These are phyloP conservation scores for Boulengeromyrus knoepffleri DNA, from an alignment of 2,113 vertebrate species.

Conservation along the genomic window DNA sequence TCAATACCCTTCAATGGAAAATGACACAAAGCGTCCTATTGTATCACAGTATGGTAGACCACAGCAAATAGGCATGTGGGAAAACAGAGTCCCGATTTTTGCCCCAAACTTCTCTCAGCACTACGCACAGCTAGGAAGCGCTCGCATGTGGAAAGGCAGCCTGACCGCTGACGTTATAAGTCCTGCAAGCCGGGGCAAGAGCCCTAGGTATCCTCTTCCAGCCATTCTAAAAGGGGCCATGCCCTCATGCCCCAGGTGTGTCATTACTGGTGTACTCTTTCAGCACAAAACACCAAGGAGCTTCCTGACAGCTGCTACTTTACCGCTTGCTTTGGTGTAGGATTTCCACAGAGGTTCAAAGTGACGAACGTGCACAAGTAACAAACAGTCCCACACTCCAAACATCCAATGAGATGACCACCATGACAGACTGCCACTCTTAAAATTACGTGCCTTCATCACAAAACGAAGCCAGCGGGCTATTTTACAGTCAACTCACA, in stretches of 20 bases:
- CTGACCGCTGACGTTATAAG: not conserved
- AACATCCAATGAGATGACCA: not conserved
- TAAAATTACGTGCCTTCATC: not conserved
- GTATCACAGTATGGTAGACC: not conserved
- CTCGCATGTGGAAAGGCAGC: not conserved
- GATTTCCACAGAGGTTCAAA: not conserved
- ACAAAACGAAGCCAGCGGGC: not conserved
- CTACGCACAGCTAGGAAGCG: not conserved
- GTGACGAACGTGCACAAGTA: not conserved
- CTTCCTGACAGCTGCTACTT: not conserved
- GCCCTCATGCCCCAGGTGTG: not conserved
- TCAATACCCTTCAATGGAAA: not conserved
- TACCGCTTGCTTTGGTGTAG: not conserved
- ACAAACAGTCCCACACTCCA: not conserved
- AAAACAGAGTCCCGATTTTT: not conserved
- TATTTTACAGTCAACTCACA: not conserved
- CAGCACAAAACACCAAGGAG: conserved; percentile 4
- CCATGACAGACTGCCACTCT: not conserved
- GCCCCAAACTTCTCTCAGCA: not conserved
- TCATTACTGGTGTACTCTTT: not conserved
- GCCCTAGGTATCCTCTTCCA: not conserved
- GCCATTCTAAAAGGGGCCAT: not conserved
- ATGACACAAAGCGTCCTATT: not conserved
- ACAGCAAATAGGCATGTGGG: not conserved
- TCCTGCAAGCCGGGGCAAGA: not conserved